A percentile compares a stretch with the other conserved stretches of the same genome.
phyloP scores from a whole-genome alignment of 2,113 vertebrate genomes.

The Cryptomyrus ogoouensis region DNA sequence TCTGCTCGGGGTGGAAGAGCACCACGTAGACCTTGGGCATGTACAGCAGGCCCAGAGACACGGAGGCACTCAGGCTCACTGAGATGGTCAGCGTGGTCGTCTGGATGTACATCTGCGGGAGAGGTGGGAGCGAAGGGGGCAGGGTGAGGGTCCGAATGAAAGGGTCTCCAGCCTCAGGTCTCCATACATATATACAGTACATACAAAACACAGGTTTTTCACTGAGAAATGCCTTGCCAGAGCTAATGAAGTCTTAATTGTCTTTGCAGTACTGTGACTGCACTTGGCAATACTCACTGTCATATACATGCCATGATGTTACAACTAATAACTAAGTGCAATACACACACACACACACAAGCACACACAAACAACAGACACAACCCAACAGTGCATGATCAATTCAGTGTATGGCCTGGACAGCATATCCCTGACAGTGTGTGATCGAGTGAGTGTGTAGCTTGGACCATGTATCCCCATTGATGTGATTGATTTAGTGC shows the following conservation, averaged over 20 bases:
- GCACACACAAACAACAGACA: not conserved
- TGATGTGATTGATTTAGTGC: too few relatives aligned
- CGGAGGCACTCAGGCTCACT: conserved; percentile 90
- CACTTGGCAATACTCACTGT: not conserved
- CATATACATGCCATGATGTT: not conserved
- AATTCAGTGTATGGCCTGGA: not conserved
- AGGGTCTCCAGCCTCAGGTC: not conserved
- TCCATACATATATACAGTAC: not conserved
- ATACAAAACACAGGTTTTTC: not conserved
- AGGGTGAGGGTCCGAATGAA: not conserved
- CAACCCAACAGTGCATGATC: not conserved
- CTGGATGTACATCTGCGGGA: conserved; percentile 88
- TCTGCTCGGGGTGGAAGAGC: conserved; percentile 94
- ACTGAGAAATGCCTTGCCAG: not conserved
- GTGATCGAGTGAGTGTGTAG: not conserved
- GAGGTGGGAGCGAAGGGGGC: not conserved
- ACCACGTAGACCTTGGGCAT: conserved; percentile 96
- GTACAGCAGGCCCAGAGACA: conserved; percentile 96
- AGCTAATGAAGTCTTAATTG: not conserved
- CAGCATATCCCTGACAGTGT: not conserved
- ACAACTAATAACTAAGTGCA: not conserved
- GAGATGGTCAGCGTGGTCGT: conserved; percentile 93
- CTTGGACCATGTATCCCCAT: too few relatives aligned
- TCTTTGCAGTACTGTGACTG: not conserved
- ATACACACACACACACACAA: not conserved